Base-by-base conservation (phyloP, 2,888 invertebrate species). In the Papilio gigon region DNA sequence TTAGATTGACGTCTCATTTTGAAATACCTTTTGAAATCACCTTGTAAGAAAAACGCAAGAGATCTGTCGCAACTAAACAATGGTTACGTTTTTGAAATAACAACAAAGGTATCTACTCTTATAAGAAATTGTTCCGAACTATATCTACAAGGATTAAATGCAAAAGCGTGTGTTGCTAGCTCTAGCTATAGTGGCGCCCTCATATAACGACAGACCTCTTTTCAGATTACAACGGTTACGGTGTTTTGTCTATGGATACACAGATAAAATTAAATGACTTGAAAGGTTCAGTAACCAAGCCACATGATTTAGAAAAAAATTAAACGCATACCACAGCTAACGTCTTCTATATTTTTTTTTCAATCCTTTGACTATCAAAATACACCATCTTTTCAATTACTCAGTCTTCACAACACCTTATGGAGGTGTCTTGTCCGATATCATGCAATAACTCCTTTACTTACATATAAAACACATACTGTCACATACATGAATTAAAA, bases 321-420 rank as follows among this genome's bases (percentile, higher is more conserved):
- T n/a, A n/a, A n/a, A n/a, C n/a, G n/a, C n/a, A n/a, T n/a, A n/a
- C n/a, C 30, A 56, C n/a, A 56, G 3, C 3, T 30, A 53, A 17
- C 17, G 17, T 25, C n/a, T 30, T 56, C 30, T n/a, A 6, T 53
- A 53, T 8, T 4, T 25, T 5, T 25, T 25, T 50, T 14, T 25
- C 25, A 30, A 27, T 27, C 53, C 4, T 30, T 56, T 30, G 53
- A 56, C 37, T 67, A 67, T 66, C 61, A 67, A 61, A 50, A 61
- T 61, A 67, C 61, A 59, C 27, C 25, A 60, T 56, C 65, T 59
- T 62, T 50, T 60, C 61, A 67, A 50, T 63, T 71, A 72, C 71
- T 85, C 84, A 84, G 85, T 85, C 85, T 84, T 84, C 74, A 72
- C 77, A 69, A 72, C 77, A 69, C 73, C 74, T 78, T 83, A 82